Conservation (phyloP, 2,888 invertebrate species). For the Drosophila differens region DNA sequence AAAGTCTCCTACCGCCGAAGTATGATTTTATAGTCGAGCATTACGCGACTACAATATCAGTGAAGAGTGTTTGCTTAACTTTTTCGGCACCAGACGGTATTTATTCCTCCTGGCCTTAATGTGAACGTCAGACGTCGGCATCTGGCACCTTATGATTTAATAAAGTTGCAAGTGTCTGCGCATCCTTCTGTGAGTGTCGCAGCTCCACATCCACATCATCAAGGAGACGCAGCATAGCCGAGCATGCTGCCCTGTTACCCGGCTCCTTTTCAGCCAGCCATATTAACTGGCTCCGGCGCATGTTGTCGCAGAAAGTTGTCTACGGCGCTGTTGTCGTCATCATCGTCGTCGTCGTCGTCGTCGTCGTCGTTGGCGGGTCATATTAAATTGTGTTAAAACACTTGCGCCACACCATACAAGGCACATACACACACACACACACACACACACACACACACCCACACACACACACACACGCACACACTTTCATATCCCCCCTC, state of each 20-base stretch:
- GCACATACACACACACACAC: neutral
- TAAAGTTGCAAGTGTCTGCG: conserved; percentile 52
- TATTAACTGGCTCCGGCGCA: conserved; percentile 43
- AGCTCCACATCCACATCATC: conserved; percentile 26
- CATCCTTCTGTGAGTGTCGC: conserved; percentile 18
- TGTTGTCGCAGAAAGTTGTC: conserved; percentile 33
- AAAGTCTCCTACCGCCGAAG: neutral
- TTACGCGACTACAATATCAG: neutral
- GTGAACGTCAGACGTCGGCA: conserved; percentile 48
- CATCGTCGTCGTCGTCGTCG: conserved; percentile 18
- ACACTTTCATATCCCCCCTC: neutral
- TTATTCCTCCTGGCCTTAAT: conserved; percentile 27
- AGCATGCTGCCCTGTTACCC: conserved; percentile 7
- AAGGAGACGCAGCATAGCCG: conserved; percentile 24
- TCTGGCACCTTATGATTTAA: conserved; percentile 59
- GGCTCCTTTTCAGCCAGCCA: conserved; percentile 33
- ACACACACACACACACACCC: neutral
- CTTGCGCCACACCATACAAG: conserved; percentile 53
- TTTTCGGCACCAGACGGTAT: conserved; percentile 20
- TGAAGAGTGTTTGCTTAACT: conserved; percentile 21
- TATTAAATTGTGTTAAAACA: conserved; percentile 63
- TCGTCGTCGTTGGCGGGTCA: conserved; percentile 45
- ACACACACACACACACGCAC: neutral
- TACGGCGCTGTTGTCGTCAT: conserved; percentile 12
- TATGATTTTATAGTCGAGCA: neutral